phyloP scores from a whole-genome alignment of 2,797 vertebrate genomes.

The Carcharodon carcharias region DNA sequence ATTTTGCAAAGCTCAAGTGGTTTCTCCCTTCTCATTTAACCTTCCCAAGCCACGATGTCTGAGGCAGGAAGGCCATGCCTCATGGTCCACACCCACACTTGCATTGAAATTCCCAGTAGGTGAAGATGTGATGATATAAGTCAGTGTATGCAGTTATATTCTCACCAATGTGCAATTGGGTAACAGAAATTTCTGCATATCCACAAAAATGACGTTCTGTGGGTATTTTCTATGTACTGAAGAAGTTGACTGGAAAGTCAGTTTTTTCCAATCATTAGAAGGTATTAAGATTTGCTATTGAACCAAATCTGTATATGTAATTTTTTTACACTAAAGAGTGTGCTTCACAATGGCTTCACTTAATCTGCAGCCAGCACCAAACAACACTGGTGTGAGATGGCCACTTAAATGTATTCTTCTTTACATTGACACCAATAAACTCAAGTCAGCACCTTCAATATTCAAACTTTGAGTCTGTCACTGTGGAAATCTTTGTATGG shows the following conservation, averaged over 20 bases:
- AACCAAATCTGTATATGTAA: neutral
- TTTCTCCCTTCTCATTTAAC: too few species aligned
- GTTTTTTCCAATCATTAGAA: neutral
- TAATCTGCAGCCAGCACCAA: neutral
- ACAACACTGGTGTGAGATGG: too few species aligned
- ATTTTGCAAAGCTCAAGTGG: too few species aligned
- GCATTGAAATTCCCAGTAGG: too few species aligned
- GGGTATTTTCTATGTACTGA: neutral
- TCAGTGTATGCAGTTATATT: neutral
- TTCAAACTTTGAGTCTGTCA: neutral
- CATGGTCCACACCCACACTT: too few species aligned
- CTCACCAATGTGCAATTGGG: neutral
- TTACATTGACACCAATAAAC: neutral
- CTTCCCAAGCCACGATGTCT: too few species aligned
- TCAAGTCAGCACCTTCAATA: neutral
- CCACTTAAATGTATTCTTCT: neutral
- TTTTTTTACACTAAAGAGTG: neutral
- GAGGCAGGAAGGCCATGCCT: too few species aligned
- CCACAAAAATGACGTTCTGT: neutral
- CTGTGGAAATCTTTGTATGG: neutral
- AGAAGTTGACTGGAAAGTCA: neutral
- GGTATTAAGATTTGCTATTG: neutral
- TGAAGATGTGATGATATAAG: too few species aligned
- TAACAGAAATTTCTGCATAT: neutral
- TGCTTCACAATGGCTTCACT: neutral